Evolutionary conservation across 2,888 invertebrate genomes (phyloP).

Genomic region (Helleia helle): DNA sequence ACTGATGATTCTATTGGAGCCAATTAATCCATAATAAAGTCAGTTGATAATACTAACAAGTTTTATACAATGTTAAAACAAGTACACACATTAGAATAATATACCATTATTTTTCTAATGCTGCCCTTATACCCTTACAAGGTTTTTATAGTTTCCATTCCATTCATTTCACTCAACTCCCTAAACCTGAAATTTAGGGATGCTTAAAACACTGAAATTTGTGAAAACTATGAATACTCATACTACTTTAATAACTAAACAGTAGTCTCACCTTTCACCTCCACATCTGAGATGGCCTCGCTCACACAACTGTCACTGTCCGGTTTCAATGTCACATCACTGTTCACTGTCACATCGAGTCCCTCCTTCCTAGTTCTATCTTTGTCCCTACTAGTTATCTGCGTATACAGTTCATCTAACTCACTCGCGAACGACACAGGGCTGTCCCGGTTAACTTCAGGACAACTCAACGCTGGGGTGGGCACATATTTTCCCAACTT

Average conservation of each 20-base stretch:
- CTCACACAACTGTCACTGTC: slow-evolving; percentile 69
- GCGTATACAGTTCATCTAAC: slow-evolving; percentile 81
- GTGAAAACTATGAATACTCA: too few relatives aligned
- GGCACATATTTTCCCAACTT: slow-evolving; percentile 53
- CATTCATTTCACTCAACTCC: too few relatives aligned
- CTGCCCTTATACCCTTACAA: too few relatives aligned
- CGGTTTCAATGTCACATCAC: slow-evolving; percentile 60
- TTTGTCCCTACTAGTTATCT: slow-evolving; percentile 70
- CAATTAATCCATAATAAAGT: too few relatives aligned
- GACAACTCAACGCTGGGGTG: slow-evolving; percentile 58
- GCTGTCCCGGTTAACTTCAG: slow-evolving; percentile 59
- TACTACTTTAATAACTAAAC: slow-evolving; percentile 41
- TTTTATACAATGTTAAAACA: too few relatives aligned
- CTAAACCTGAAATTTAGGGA: too few relatives aligned
- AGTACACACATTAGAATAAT: background rate
- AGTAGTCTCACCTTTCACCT: slow-evolving; percentile 52
- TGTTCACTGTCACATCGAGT: slow-evolving; percentile 53
- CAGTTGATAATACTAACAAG: too few relatives aligned
- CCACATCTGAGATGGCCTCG: slow-evolving; percentile 56
- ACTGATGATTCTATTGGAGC: slow-evolving; percentile 6
- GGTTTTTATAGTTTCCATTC: too few relatives aligned
- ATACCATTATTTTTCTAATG: background rate
- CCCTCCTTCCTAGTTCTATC: slow-evolving; percentile 45
- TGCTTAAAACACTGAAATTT: too few relatives aligned
- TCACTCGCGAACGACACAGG: slow-evolving; percentile 69